Conservation (phyloP, 2,113 vertebrate genomes). For the Gavia stellata region DNA sequence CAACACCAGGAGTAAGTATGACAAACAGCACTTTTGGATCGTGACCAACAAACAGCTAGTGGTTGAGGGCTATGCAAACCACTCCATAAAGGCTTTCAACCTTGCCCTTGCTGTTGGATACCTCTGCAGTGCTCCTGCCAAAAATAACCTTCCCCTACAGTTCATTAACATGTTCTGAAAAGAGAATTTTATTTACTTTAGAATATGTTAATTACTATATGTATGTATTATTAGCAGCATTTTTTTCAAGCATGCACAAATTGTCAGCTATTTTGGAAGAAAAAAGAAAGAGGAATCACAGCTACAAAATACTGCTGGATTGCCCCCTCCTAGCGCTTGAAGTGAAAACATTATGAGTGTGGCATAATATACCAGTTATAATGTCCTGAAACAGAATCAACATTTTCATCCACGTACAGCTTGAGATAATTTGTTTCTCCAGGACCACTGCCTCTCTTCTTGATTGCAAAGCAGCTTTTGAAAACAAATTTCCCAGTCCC, state of each 20-base stretch:
- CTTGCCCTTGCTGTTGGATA: background rate
- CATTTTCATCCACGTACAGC: background rate
- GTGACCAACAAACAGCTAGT: background rate
- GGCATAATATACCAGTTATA: background rate
- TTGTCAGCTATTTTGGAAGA: background rate
- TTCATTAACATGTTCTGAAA: background rate
- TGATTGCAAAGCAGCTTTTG: background rate
- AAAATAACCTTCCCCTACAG: background rate
- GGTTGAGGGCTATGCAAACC: background rate
- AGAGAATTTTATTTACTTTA: background rate
- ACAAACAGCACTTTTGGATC: background rate
- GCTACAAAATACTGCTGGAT: background rate
- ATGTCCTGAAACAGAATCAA: background rate
- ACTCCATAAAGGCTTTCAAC: background rate
- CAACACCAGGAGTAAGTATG: background rate
- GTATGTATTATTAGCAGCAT: background rate
- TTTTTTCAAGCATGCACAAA: background rate
- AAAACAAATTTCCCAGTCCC: background rate
- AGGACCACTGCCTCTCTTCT: background rate
- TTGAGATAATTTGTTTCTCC: conserved; percentile 7
- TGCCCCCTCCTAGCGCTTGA: background rate
- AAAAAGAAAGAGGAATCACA: background rate
- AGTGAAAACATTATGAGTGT: background rate
- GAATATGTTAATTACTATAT: background rate
- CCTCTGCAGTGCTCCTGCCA: background rate